Conservation (phyloP, 2,113 vertebrate genomes). For the Neomonachus schauinslandi region DNA sequence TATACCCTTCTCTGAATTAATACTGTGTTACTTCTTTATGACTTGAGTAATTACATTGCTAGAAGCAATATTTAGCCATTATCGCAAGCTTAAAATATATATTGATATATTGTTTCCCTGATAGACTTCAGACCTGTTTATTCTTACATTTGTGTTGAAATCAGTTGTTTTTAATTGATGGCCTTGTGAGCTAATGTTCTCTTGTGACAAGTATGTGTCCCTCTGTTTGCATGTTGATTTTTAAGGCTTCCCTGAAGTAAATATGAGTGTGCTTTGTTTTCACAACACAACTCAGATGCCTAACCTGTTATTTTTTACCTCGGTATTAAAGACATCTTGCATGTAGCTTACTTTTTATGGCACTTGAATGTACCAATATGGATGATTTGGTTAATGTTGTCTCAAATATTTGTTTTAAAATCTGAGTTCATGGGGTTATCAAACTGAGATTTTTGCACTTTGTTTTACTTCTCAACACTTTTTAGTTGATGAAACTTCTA, state of each 20-base stretch:
- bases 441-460: slow-evolving; percentile 53
- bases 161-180: slow-evolving; percentile 65
- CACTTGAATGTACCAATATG: slow-evolving; percentile 62
- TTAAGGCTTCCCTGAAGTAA: slow-evolving; percentile 56
- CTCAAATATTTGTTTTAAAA: slow-evolving; percentile 52
- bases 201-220: slow-evolving; percentile 46
- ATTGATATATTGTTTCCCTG: slow-evolving; percentile 40
- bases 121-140: slow-evolving; percentile 59
- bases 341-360: slow-evolving; percentile 74
- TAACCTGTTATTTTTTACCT: slow-evolving; percentile 53
- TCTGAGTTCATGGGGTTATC: slow-evolving; percentile 47
- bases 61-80: slow-evolving; percentile 69
- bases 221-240: slow-evolving; percentile 72
- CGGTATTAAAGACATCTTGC: slow-evolving; percentile 74
- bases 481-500: slow-evolving; percentile 45
- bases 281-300: slow-evolving; percentile 28
- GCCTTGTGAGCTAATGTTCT: slow-evolving; percentile 52
- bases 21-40: slow-evolving; percentile 42
- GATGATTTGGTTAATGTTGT: slow-evolving; percentile 68
- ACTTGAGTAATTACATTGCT: slow-evolving; percentile 62
- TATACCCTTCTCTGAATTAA: slow-evolving; percentile 31
- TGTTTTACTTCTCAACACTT: slow-evolving; percentile 58
- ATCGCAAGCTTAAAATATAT: slow-evolving; percentile 56
- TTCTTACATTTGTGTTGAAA: slow-evolving; percentile 63
- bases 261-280: slow-evolving; percentile 10